Conservation (phyloP, 2,888 invertebrate species). For the Aquatica leii region DNA sequence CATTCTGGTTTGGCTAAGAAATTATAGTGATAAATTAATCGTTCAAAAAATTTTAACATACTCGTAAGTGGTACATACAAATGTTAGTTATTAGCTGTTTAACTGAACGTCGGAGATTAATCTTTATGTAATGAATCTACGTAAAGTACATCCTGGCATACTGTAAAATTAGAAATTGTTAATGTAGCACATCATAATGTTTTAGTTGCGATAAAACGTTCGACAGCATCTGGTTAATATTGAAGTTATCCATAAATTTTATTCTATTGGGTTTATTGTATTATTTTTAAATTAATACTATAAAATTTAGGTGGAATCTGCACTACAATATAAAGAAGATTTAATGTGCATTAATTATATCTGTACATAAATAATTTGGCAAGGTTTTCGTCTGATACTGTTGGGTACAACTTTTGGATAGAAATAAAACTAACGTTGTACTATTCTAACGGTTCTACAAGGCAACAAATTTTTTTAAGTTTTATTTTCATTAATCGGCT, state of each 20-base stretch:
- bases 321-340: not conserved
- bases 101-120: too few relatives aligned
- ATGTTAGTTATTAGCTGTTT: not conserved
- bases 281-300: too few relatives aligned
- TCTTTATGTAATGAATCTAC: too few relatives aligned
- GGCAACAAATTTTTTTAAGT: slow-evolving; percentile 13
- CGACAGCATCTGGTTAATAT: too few relatives aligned
- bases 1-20: slow-evolving; percentile 88
- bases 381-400: slow-evolving; percentile 34
- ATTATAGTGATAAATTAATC: not conserved
- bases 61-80: not conserved
- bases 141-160: too few relatives aligned
- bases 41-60: not conserved
- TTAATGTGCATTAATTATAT: slow-evolving; percentile 31
- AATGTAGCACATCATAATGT: too few relatives aligned
- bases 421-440: slow-evolving; percentile 33
- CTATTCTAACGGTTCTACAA: slow-evolving; percentile 21
- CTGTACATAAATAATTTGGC: slow-evolving; percentile 44
- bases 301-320: slow-evolving; percentile 1
- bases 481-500: too few relatives aligned
- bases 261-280: too few relatives aligned
- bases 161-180: too few relatives aligned
- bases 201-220: too few relatives aligned
- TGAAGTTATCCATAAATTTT: too few relatives aligned
- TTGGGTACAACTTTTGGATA: slow-evolving; percentile 30